These are phyloP conservation scores for Unio pictorum DNA, from an alignment of 2,888 invertebrate genomes.

Conservation along the genomic window DNA sequence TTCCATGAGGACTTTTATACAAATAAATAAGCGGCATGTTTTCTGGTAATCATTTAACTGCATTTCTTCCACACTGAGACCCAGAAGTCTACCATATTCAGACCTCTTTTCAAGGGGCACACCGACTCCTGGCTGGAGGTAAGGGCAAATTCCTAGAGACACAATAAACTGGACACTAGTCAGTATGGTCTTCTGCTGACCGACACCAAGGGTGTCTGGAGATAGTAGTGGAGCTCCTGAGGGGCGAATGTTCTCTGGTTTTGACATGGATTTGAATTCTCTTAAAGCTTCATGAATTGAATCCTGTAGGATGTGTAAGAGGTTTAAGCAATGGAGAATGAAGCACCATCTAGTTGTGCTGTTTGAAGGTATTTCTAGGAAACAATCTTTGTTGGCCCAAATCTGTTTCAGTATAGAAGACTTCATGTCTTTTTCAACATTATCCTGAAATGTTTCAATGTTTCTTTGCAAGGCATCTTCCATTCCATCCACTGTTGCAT, in stretches of 20 bases:
- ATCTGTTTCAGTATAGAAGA: too few relatives aligned
- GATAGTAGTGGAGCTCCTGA: conserved; percentile 44
- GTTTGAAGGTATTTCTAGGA: not conserved
- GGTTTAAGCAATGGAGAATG: conserved; percentile 37
- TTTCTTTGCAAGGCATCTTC: too few relatives aligned
- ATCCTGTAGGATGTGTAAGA: conserved; percentile 31
- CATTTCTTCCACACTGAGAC: conserved; percentile 4
- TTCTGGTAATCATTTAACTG: conserved; percentile 13
- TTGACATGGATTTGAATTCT: conserved; percentile 16
- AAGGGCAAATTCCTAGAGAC: conserved; percentile 79
- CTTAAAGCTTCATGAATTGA: conserved; percentile 20
- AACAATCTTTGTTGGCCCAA: conserved; percentile 14
- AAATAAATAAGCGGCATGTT: conserved; percentile 35
- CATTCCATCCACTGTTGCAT: too few relatives aligned
- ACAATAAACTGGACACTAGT: conserved; percentile 78
- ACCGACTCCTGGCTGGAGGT: conserved; percentile 80
- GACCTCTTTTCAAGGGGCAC: conserved; percentile 74
- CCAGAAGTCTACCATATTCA: conserved; percentile 45
- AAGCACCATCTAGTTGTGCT: conserved; percentile 37
- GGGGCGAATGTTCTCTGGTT: conserved; percentile 14
- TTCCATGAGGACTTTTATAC: conserved; percentile 40
- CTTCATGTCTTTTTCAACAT: too few relatives aligned
- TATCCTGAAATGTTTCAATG: too few relatives aligned
- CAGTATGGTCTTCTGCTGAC: conserved; percentile 79
- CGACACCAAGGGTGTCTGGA: conserved; percentile 76